Conservation (phyloP, 2,888 invertebrate genomes). For the Neoascia interrupta region DNA sequence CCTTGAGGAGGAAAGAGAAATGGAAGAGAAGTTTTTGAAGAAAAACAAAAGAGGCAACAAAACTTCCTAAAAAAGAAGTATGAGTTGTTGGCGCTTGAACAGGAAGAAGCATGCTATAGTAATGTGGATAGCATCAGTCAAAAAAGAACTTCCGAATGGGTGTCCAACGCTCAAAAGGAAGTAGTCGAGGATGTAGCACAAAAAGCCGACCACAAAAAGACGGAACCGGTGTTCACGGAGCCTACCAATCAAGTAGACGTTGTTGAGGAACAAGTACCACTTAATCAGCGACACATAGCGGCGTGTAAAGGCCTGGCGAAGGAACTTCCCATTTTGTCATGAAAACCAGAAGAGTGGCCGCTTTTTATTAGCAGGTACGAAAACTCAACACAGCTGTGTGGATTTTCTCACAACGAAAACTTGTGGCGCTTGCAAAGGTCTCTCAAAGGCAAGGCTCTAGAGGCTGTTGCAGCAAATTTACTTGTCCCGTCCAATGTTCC, state of each 20-base stretch:
- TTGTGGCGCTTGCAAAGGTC: too few species aligned
- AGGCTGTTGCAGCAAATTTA: too few species aligned
- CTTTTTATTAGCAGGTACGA: neutral
- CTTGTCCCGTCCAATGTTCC: too few species aligned
- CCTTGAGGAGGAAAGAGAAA: neutral
- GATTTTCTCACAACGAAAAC: too few species aligned
- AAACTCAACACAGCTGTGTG: neutral
- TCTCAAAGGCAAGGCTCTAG: too few species aligned
- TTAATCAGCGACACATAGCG: neutral
- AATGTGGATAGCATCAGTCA: too few species aligned
- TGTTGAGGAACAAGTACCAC: neutral
- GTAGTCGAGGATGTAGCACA: neutral
- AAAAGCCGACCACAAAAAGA: neutral
- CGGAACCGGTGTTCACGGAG: neutral
- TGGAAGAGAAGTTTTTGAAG: neutral
- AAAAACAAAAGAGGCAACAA: conserved; percentile 4
- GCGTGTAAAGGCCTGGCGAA: neutral
- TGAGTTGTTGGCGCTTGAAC: neutral
- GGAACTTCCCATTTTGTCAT: neutral
- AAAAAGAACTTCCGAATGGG: too few species aligned
- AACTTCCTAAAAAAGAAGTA: neutral
- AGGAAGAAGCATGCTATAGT: too few species aligned
- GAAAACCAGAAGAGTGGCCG: too few species aligned
- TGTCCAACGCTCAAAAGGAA: neutral
- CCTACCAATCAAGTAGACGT: neutral